These are phyloP conservation scores for Antheraea pernyi DNA, from an alignment of 1,140 invertebrate species.

Conservation along the genomic window DNA sequence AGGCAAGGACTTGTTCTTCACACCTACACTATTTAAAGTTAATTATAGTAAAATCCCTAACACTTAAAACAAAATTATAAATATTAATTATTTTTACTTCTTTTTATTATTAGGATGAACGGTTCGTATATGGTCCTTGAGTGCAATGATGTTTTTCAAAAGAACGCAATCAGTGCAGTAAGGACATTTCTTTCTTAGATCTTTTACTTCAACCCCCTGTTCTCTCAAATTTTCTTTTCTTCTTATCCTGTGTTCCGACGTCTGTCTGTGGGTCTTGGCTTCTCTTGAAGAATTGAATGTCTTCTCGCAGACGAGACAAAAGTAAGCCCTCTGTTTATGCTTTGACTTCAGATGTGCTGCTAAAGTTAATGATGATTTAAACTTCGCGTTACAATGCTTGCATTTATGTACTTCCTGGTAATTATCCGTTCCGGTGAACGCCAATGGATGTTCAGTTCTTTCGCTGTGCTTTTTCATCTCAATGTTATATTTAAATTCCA, in stretches of 20 bases:
- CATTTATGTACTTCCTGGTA: constrained; percentile 84
- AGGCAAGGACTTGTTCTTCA: too few relatives aligned
- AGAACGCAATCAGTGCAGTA: constrained; percentile 79
- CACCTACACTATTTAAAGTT: too few relatives aligned
- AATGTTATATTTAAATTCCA: constrained; percentile 84
- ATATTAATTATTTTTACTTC: constrained; percentile 44
- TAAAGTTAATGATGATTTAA: constrained; percentile 82
- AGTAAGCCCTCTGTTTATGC: constrained; percentile 80
- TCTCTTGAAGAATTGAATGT: constrained; percentile 82
- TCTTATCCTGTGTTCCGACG: constrained; percentile 81
- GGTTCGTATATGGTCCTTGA: constrained; percentile 84
- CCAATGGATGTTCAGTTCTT: constrained; percentile 75
- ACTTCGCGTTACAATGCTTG: constrained; percentile 78
- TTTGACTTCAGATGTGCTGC: constrained; percentile 82
- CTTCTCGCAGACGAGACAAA: constrained; percentile 84
- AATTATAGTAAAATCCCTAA: too few relatives aligned
- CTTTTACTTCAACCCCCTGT: constrained; percentile 57
- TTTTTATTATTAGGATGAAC: constrained; percentile 80
- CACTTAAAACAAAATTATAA: neutral
- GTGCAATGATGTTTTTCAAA: constrained; percentile 78
- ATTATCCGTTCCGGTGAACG: constrained; percentile 80
- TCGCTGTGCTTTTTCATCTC: constrained; percentile 84
- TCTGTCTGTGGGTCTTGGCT: constrained; percentile 84
- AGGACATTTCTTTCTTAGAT: constrained; percentile 78
- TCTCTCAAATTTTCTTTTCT: constrained; percentile 68